These are phyloP conservation scores for Scaptomyza polygonia DNA, from an alignment of 2,888 invertebrate genomes.

Conservation along the genomic window DNA sequence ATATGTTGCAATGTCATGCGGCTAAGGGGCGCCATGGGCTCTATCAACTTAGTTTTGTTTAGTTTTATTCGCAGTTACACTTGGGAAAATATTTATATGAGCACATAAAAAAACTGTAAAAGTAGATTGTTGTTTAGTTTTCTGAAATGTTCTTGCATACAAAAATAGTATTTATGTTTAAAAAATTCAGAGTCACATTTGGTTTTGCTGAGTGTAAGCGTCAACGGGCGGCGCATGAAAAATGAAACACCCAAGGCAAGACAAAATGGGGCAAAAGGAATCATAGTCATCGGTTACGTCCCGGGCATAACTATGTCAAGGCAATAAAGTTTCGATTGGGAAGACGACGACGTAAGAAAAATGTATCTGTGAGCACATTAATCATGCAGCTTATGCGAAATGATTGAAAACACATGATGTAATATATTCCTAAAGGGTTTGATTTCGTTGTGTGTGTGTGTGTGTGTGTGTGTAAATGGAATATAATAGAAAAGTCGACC, in stretches of 20 bases:
- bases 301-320: slow-evolving; percentile 54
- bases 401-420: slow-evolving; percentile 67
- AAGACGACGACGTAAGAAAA: too few relatives aligned
- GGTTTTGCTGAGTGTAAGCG: slow-evolving; percentile 6
- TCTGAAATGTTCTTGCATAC: background rate
- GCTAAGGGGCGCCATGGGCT: slow-evolving; percentile 26
- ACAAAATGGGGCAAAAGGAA: slow-evolving; percentile 16
- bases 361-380: slow-evolving; percentile 51
- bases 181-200: too few relatives aligned
- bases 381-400: slow-evolving; percentile 67
- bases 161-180: too few relatives aligned
- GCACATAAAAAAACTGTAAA: background rate
- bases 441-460: slow-evolving; percentile 3
- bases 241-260: slow-evolving; percentile 49
- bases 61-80: slow-evolving; percentile 37
- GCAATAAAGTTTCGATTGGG: slow-evolving; percentile 49
- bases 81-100: background rate
- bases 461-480: background rate
- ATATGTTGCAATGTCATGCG: slow-evolving; percentile 72
- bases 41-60: slow-evolving; percentile 44
- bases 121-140: background rate
- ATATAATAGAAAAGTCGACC: slow-evolving; percentile 14
- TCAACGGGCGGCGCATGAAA: slow-evolving; percentile 51
- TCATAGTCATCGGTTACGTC: slow-evolving; percentile 32
- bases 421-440: slow-evolving; percentile 19